Evolutionary conservation across 2,888 invertebrate species (phyloP), one percentile per base, ranked within the genome.

Genomic region (Protodeltote pygarga): DNA sequence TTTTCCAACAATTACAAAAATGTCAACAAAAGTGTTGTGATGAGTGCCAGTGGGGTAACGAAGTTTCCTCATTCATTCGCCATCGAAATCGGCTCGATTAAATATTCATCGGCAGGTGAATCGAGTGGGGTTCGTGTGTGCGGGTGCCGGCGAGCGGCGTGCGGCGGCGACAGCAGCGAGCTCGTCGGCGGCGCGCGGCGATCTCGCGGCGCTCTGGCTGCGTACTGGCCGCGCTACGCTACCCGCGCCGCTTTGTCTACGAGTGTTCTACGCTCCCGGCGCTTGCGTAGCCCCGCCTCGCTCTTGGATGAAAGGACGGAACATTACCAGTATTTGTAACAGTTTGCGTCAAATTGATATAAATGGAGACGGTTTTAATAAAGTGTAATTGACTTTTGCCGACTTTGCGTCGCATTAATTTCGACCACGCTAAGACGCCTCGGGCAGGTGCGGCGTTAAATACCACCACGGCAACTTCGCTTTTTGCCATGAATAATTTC

Each of bases 341-440:
- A 90, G 90, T 91, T 92, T 91, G 90, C 89, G 88, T 91, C 91
- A 92, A 92, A 92, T 92, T 92, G 91, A 92, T 91, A 92, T 92
- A 91, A 92, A 91, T 92, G 90, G 89, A 90, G 91, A 90, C 85
- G 90, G 89, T 90, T 92, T 92, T 92, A 92, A 92, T 92, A 91
- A 91, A 91, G 89, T 91, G 89, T 92, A 92, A 92, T 92, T 91
- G 91, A 92, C 91, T 92, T 91, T 90, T 90, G 90, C 87, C 87
- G 88, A 92, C 87, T 91, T 90, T 87, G 87, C 88, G 87, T 87
- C 87, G 87, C 89, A 89, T 89, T 90, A 90, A 90, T 91, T 90
- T 90, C 82, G 87, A 87, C 89, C 89, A 89, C 87, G 89, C 86
- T 85, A 84, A 90, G 88, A 85, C 83, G 89, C 89, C 85, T 79